Base-by-base conservation (phyloP, 1,140 invertebrate species). In the Bombus picipes region DNA sequence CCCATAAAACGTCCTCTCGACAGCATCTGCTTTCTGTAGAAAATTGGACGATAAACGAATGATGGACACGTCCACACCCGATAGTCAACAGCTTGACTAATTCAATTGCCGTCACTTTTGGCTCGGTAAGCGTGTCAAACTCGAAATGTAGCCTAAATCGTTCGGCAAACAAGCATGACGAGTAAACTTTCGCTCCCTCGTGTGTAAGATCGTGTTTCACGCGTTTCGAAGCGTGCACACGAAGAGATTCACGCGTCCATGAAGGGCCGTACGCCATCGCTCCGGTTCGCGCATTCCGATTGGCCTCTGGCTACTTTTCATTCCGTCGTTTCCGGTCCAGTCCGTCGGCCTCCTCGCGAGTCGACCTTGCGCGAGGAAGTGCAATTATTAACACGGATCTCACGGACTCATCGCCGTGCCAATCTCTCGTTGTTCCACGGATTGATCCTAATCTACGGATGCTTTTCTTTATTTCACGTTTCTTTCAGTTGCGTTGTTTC, bases 311-410 rank as follows among this genome's bases (percentile, higher is more conserved):
- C 78, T 53, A 78, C 85, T 90, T 89, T 90, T 81, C 81, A 84
- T 89, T 70, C 85, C 88, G 74, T 76, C 89, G 53, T 79, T 90
- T 90, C 89, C 89, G 89, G 85, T 81, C 88, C 83, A 79, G 32
- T 77, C 76, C 66, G 39, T 39, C 75, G 76, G 71, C 87, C 73
- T 81, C 80, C 78, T 79, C 87, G 81, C 73, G 77, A 83, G 75
- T 74, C 81, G 81, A 90, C 89, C 88, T 89, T 82, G 85, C 81
- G 18, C 34, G 65, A 85, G 81, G 78, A 89, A 89, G 75, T 65
- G 80, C 80, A 87, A 89, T 90, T 90, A 90, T 90, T 85, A 89
- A 71, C 73, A n/a, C 53, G 83, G 89, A 90, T 90, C 86, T 89
- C 87, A 89, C 87, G 70, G 53, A 65, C 65, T 77, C 85, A 87